phyloP scores from a whole-genome alignment of 2,888 invertebrate genomes.

The Leptothorax acervorum region DNA sequence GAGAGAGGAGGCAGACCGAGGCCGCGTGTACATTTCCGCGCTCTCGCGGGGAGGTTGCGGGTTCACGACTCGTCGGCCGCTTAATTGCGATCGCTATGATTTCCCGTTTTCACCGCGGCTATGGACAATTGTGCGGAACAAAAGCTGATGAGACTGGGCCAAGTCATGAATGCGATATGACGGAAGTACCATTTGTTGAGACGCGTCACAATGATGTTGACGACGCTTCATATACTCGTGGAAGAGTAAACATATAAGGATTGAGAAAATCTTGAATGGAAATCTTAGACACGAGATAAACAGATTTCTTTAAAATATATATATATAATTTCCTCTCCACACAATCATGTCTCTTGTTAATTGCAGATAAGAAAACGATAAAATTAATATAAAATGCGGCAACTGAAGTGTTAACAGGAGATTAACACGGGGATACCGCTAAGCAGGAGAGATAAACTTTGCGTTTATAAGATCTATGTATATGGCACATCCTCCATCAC shows the following conservation, averaged over 20 bases:
- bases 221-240: not conserved
- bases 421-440: not conserved
- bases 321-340: not conserved
- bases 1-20: constrained; percentile 21
- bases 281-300: not conserved
- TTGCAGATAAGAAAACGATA: not conserved
- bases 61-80: constrained; percentile 28
- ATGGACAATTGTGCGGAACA: not conserved
- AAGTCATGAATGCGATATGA: not conserved
- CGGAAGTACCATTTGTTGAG: not conserved
- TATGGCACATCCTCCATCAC: not conserved
- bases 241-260: not conserved
- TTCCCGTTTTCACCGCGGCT: constrained; percentile 32
- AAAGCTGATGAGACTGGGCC: not conserved
- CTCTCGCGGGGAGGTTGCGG: constrained; percentile 29
- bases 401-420: not conserved
- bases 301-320: not conserved
- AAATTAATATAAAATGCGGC: not conserved
- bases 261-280: not conserved
- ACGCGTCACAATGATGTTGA: not conserved
- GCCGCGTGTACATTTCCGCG: constrained; percentile 27
- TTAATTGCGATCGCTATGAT: constrained; percentile 42
- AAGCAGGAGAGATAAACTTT: constrained; percentile 5
- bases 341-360: not conserved
- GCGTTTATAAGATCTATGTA: not conserved